Evolutionary conservation across 1,140 invertebrate genomes (phyloP).

Genomic region (Pseudoatta argentina): DNA sequence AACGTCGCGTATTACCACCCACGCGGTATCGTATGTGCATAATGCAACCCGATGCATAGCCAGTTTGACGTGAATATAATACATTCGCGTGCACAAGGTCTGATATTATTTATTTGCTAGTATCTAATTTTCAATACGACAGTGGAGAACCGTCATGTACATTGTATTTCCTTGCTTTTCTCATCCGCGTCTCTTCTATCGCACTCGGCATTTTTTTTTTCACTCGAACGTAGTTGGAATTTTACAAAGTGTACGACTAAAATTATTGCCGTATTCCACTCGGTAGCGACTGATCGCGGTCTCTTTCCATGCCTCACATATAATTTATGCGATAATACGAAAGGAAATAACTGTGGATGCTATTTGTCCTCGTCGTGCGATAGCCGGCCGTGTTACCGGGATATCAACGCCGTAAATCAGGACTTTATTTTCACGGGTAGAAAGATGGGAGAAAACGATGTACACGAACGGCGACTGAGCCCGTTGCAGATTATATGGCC

Average conservation of each 20-base stretch:
- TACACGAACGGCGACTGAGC: slow-evolving; percentile 12
- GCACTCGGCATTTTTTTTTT: not conserved
- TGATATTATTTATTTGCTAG: slow-evolving; percentile 47
- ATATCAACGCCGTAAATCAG: slow-evolving; percentile 77
- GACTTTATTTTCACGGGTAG: slow-evolving; percentile 76
- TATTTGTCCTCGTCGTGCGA: slow-evolving; percentile 78
- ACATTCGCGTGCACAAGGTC: not conserved
- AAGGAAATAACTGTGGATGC: slow-evolving; percentile 71
- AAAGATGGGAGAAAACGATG: slow-evolving; percentile 54
- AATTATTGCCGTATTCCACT: slow-evolving; percentile 41
- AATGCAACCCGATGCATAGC: slow-evolving; percentile 43
- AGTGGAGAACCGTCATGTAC: too few species aligned
- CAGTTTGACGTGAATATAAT: slow-evolving; percentile 15
- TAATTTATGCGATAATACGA: slow-evolving; percentile 76
- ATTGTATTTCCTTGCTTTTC: not conserved
- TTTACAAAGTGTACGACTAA: not conserved
- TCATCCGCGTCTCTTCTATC: not conserved
- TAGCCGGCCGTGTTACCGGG: slow-evolving; percentile 49
- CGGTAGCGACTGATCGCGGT: slow-evolving; percentile 32
- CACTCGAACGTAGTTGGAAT: not conserved
- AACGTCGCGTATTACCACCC: slow-evolving; percentile 45
- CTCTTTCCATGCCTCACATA: slow-evolving; percentile 58
- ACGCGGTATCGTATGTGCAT: slow-evolving; percentile 35
- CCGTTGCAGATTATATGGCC: slow-evolving; percentile 65
- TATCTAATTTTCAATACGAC: slow-evolving; percentile 29